Conservation (phyloP, 2,797 vertebrate species). For the Pipistrellus kuhlii region DNA sequence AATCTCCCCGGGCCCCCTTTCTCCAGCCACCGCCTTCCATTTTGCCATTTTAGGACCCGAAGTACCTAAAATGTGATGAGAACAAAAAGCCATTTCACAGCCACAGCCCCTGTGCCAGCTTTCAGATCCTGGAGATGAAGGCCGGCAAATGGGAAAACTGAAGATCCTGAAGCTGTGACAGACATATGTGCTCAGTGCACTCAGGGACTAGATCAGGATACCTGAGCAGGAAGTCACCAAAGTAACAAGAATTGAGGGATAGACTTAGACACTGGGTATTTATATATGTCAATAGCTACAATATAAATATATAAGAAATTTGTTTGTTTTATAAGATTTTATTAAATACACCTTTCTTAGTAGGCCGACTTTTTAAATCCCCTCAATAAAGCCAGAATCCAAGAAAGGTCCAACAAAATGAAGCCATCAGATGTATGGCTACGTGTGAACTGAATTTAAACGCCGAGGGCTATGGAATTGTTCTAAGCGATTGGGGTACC, state of each 20-base stretch:
- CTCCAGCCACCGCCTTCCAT: background rate
- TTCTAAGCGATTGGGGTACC: background rate
- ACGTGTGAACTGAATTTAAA: background rate
- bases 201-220: background rate
- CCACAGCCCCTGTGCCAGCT: background rate
- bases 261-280: background rate
- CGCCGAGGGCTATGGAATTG: accelerated
- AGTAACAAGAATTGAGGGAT: background rate
- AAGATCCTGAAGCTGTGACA: background rate
- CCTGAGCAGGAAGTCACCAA: background rate
- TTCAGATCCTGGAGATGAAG: background rate
- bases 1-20: constrained; percentile 74
- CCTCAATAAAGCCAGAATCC: background rate
- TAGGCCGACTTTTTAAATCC: background rate
- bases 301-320: constrained; percentile 6
- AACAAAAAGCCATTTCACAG: constrained; percentile 3
- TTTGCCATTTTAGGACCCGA: constrained; percentile 63
- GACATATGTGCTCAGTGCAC: background rate
- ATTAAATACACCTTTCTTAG: constrained; percentile 2
- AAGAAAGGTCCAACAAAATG: background rate
- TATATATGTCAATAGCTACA: background rate
- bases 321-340: constrained; percentile 5
- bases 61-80: constrained; percentile 49
- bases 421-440: background rate
- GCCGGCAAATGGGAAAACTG: background rate